Evolutionary conservation across 2,888 invertebrate species (phyloP).

Genomic region (Drosophila pseudotakahashii): DNA sequence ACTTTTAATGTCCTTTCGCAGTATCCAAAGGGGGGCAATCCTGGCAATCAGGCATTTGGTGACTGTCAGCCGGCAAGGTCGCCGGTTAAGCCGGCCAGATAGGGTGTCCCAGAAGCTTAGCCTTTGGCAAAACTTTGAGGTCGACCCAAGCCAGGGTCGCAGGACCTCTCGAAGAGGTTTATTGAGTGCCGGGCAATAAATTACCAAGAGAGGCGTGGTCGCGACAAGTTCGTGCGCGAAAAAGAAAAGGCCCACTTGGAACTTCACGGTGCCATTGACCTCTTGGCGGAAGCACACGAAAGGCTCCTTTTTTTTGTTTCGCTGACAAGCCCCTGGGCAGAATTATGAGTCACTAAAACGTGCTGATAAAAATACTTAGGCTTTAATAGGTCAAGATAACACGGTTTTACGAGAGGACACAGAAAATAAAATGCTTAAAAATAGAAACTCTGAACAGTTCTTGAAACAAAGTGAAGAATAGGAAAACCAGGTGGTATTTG

Average conservation of each 20-base stretch:
- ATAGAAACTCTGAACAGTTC: not conserved
- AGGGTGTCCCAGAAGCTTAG: slow-evolving; percentile 22
- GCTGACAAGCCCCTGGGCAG: slow-evolving; percentile 32
- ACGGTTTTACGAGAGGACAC: not conserved
- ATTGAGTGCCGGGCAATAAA: slow-evolving; percentile 71
- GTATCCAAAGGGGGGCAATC: not conserved
- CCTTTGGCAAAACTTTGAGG: slow-evolving; percentile 26
- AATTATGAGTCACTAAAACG: slow-evolving; percentile 17
- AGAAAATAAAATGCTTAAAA: not conserved
- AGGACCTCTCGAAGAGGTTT: slow-evolving; percentile 43
- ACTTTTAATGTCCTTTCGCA: slow-evolving; percentile 41
- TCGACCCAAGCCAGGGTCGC: slow-evolving; percentile 19
- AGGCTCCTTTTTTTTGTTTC: slow-evolving; percentile 5
- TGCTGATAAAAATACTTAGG: slow-evolving; percentile 9
- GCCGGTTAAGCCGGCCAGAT: slow-evolving; percentile 9
- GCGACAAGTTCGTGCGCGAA: slow-evolving; percentile 56
- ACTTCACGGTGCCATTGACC: slow-evolving; percentile 42
- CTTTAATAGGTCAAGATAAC: not conserved
- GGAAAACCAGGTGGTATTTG: no score
- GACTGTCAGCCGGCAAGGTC: slow-evolving; percentile 12
- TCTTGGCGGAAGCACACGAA: slow-evolving; percentile 12
- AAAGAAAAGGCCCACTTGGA: slow-evolving; percentile 6
- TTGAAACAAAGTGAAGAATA: no score
- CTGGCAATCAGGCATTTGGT: slow-evolving; percentile 10
- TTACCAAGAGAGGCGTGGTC: slow-evolving; percentile 63